Evolutionary conservation across 2,797 vertebrate species (phyloP), one percentile per base, ranked within the genome.

Genomic region (Holocentrus rufus): DNA sequence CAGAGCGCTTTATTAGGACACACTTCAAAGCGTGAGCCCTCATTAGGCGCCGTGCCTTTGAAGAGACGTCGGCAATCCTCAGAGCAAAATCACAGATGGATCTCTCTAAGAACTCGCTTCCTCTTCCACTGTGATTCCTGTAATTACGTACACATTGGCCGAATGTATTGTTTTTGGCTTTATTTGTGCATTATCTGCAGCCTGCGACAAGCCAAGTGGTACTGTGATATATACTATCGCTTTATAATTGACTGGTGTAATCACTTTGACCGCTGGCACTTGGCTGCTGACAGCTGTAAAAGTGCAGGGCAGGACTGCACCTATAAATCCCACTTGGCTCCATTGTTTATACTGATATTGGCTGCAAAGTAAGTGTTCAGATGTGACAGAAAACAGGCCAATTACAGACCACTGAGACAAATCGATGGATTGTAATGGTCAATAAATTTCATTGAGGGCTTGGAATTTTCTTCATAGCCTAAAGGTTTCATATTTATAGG

Each of bases 11-110:
- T 39, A 57, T 61, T 69, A 83, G 84, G 74, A 76, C 84, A 80
- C 70, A 85, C 90, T 86, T 93, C 86, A 91, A 91, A 92, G 90
- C 63, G 1, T 0, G 20, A 71, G 65, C 76, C 79, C 85, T 90
- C 88, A 89, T 89, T 90, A 90, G 79, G 79, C 65, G n/a, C 60
- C 52, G 27, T 1, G 74, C 77, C 85, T 91, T 87, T 90, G 90
- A 90, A 88, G 84, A 85, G 71, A 81, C 76, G 34, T 36, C 47
- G 54, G 68, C 70, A 81, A 69, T 84, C 80, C 80, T 87, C 71
- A 63, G 77, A 66, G 82, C 72, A 59, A 74, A 86, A 87, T 82
- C 87, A 76, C 76, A 85, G 77, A 88, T 31, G 76, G 71, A 85
- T 89, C 79, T 57, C 69, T 76, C 31, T 74, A 65, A 87, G 75